Conservation (phyloP, 2,888 invertebrate genomes). For the Lucinisca nassula region DNA sequence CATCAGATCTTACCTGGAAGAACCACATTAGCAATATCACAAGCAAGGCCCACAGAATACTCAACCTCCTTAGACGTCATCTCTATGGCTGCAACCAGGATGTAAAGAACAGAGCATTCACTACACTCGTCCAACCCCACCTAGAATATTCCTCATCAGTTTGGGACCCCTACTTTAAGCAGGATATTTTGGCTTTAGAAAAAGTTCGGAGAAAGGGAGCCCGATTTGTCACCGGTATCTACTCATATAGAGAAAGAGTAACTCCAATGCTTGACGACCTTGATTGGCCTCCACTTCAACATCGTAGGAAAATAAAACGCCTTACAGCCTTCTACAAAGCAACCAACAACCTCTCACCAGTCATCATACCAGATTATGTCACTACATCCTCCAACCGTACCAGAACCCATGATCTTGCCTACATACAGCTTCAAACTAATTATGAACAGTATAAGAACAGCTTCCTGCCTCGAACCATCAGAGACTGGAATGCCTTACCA, state of each 20-base stretch:
- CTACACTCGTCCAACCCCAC: too few relatives aligned
- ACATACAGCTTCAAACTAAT: background rate
- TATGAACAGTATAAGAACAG: slow-evolving; percentile 4
- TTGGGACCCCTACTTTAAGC: background rate
- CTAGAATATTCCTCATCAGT: background rate
- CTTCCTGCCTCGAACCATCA: background rate
- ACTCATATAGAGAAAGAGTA: background rate
- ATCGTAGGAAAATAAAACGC: background rate
- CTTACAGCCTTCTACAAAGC: background rate
- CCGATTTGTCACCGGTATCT: background rate
- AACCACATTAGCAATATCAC: background rate
- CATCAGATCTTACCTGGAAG: background rate
- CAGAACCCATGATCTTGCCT: background rate
- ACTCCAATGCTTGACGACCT: background rate
- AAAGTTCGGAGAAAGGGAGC: background rate
- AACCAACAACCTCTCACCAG: background rate
- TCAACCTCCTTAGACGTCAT: background rate
- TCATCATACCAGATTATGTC: background rate
- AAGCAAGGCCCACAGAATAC: background rate
- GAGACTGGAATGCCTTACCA: too few relatives aligned
- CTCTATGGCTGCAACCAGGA: background rate
- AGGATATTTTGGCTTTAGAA: background rate
- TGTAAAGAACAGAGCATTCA: too few relatives aligned
- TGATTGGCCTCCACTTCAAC: background rate
- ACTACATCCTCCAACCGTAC: background rate